These are phyloP conservation scores for Rhineura floridana DNA, from an alignment of 2,113 vertebrate genomes.

Conservation along the genomic window DNA sequence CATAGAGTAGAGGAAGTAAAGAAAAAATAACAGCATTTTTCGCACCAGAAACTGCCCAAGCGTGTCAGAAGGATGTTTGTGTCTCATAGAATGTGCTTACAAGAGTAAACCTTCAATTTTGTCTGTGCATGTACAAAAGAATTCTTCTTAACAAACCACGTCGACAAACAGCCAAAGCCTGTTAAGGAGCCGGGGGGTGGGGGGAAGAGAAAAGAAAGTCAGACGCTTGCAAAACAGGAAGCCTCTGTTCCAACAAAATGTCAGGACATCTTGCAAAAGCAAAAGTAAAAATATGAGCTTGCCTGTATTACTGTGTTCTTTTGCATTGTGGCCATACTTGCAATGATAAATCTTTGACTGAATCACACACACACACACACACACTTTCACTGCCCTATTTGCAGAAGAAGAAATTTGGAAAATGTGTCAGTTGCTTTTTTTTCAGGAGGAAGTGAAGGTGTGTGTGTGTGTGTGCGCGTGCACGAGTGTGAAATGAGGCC, in stretches of 20 bases:
- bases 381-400: background rate
- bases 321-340: background rate
- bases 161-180: slow-evolving; percentile 22
- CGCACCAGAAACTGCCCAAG: background rate
- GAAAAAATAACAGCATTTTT: background rate
- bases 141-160: slow-evolving; percentile 17
- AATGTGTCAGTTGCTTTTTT: no score
- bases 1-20: background rate
- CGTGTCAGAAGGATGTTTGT: slow-evolving; percentile 16
- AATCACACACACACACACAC: background rate
- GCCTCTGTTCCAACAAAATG: background rate
- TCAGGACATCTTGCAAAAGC: background rate
- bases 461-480: no score
- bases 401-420: background rate
- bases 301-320: background rate
- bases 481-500: no score
- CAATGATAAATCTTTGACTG: background rate
- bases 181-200: background rate
- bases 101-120: slow-evolving; percentile 19
- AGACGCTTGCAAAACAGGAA: background rate
- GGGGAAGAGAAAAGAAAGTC: accelerated
- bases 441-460: background rate
- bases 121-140: slow-evolving; percentile 26
- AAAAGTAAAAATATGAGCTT: background rate
- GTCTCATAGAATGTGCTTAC: slow-evolving; percentile 41